phyloP scores from a whole-genome alignment of 2,113 vertebrate genomes.

The Hemiprocne comata region DNA sequence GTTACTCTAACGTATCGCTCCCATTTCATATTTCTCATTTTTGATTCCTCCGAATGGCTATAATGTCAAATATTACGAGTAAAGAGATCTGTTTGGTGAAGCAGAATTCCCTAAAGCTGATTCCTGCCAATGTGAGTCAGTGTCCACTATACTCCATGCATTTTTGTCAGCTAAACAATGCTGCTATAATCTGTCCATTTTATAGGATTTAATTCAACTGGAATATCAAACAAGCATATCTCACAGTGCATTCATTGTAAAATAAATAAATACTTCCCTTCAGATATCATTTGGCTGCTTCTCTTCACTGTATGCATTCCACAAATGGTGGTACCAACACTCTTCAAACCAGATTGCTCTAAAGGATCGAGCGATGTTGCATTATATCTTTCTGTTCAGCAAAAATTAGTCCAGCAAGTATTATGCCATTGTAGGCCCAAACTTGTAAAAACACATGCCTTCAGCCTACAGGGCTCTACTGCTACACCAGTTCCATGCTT shows the following conservation, averaged over 20 bases:
- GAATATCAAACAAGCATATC: background rate
- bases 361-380: background rate
- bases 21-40: background rate
- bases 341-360: background rate
- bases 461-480: background rate
- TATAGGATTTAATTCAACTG: constrained; percentile 24
- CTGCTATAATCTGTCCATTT: constrained; percentile 3
- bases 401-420: background rate
- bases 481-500: background rate
- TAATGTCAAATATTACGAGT: background rate
- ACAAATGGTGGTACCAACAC: background rate
- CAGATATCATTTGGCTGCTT: background rate
- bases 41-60: background rate
- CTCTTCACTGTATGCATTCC: background rate
- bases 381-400: background rate
- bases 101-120: constrained; percentile 35
- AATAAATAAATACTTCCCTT: constrained; percentile 2
- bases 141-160: background rate
- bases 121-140: constrained; percentile 14
- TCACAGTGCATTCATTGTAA: background rate
- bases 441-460: background rate
- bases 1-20: background rate
- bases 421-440: background rate
- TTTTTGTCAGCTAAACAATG: constrained; percentile 48
- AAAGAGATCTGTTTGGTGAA: constrained; percentile 5